Percentiles rank a stretch among this genome's conserved stretches.
Evolutionary conservation across 2,797 vertebrate genomes (phyloP).

Genomic region (Taeniopygia guttata): DNA sequence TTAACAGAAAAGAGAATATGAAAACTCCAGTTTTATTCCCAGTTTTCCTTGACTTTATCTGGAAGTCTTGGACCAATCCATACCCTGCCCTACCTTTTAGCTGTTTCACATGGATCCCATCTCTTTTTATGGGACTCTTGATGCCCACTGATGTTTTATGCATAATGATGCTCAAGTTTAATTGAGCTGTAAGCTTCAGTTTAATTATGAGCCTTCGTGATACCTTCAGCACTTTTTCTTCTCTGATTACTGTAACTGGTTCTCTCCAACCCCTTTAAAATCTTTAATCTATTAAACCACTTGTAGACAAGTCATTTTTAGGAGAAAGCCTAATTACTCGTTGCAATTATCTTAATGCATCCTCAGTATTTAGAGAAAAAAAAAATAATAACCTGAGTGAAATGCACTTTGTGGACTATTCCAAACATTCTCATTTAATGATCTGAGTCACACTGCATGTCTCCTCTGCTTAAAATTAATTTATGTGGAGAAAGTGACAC

Average conservation of each 20-base stretch:
- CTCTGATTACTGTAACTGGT: conserved; percentile 69
- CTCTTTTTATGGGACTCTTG: conserved; percentile 68
- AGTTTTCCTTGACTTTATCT: conserved; percentile 44
- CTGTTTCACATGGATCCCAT: conserved; percentile 59
- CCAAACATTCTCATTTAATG: conserved; percentile 26
- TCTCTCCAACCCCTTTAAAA: conserved; percentile 67
- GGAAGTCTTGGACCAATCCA: conserved; percentile 17
- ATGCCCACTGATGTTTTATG: conserved; percentile 71
- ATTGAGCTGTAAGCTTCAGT: conserved; percentile 76
- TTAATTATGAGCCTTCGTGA: conserved; percentile 76
- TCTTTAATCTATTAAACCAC: conserved; percentile 65
- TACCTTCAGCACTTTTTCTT: conserved; percentile 74
- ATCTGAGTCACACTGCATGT: neutral
- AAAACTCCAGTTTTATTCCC: conserved; percentile 28
- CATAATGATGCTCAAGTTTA: conserved; percentile 77
- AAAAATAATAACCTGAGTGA: neutral
- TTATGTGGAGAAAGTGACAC: neutral
- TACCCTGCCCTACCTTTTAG: conserved; percentile 64
- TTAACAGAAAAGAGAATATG: neutral
- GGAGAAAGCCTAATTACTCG: conserved; percentile 61
- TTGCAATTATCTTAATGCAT: conserved; percentile 68
- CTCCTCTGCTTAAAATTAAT: neutral
- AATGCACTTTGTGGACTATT: conserved; percentile 44
- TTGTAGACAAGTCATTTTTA: conserved; percentile 67
- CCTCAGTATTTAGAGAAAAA: conserved; percentile 5